Percentiles rank a stretch among this genome's conserved stretches.
These are phyloP conservation scores for Rhynchopsitta pachyrhyncha DNA, from an alignment of 2,113 vertebrate genomes.

Conservation along the genomic window DNA sequence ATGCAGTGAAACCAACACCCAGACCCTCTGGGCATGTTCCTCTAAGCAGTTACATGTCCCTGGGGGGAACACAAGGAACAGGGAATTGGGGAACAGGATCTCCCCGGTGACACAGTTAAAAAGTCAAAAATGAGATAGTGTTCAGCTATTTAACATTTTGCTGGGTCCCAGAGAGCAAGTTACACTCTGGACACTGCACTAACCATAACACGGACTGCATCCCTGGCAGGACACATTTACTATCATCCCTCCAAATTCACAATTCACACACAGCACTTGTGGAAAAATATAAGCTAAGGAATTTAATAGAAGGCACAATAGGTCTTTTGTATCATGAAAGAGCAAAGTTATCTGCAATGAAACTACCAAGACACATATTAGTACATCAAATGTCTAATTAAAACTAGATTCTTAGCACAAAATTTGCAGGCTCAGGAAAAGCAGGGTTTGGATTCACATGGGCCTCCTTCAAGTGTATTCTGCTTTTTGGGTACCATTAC, in stretches of 20 bases:
- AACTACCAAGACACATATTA: neutral
- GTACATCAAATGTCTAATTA: neutral
- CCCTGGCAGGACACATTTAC: neutral
- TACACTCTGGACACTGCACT: neutral
- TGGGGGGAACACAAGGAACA: neutral
- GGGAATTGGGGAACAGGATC: neutral
- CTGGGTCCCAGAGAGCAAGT: neutral
- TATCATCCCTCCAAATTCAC: neutral
- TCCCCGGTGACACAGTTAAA: neutral
- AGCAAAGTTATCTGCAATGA: neutral
- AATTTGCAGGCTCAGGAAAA: neutral
- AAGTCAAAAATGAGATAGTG: neutral
- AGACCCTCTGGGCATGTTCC: neutral
- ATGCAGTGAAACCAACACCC: neutral
- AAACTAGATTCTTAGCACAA: neutral
- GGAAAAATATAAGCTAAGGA: neutral
- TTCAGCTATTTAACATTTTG: neutral
- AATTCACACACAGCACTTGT: neutral
- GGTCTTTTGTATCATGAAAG: neutral
- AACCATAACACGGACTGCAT: neutral
- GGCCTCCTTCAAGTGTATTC: neutral
- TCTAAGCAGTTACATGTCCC: neutral
- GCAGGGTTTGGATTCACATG: neutral
- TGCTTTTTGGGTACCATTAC: neutral
- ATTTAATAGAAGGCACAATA: neutral